These are phyloP conservation scores for Whitmania pigra DNA, from an alignment of 1,140 invertebrate genomes.

Conservation along the genomic window DNA sequence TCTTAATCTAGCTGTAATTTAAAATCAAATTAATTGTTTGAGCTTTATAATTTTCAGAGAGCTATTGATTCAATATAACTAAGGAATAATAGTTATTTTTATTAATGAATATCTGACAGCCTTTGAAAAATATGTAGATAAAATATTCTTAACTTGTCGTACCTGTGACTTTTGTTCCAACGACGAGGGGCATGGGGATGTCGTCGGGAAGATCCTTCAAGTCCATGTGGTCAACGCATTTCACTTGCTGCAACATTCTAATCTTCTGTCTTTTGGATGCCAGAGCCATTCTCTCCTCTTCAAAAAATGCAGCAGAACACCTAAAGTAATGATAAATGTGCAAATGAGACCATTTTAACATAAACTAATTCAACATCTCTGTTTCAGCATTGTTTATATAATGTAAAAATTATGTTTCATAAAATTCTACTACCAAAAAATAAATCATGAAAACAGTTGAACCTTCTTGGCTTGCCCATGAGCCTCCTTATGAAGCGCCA, in stretches of 20 bases:
- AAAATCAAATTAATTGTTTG: conserved; percentile 3
- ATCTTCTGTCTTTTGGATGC: conserved; percentile 82
- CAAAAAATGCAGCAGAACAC: conserved; percentile 69
- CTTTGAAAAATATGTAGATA: no score
- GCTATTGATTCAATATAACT: no score
- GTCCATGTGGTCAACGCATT: conserved; percentile 62
- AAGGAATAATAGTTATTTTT: no score
- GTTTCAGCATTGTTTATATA: no score
- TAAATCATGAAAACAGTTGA: conserved; percentile 1
- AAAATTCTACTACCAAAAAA: no score
- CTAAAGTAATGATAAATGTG: conserved; percentile 27
- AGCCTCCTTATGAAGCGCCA: conserved; percentile 88
- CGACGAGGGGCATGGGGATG: conserved; percentile 80
- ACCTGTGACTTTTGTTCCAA: conserved; percentile 89
- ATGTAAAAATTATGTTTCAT: no score
- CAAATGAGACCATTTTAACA: background rate
- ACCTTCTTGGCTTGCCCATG: conserved; percentile 92
- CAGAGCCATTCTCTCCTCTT: conserved; percentile 78
- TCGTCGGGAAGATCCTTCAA: conserved; percentile 84
- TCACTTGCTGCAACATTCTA: conserved; percentile 80
- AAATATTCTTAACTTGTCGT: conserved; percentile 8
- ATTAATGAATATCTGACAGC: no score
- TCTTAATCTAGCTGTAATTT: conserved; percentile 52
- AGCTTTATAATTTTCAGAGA: background rate
- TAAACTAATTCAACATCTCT: background rate